Evolutionary conservation across 2,113 vertebrate species (phyloP).

Genomic region (Psammodynastes pulverulentus): DNA sequence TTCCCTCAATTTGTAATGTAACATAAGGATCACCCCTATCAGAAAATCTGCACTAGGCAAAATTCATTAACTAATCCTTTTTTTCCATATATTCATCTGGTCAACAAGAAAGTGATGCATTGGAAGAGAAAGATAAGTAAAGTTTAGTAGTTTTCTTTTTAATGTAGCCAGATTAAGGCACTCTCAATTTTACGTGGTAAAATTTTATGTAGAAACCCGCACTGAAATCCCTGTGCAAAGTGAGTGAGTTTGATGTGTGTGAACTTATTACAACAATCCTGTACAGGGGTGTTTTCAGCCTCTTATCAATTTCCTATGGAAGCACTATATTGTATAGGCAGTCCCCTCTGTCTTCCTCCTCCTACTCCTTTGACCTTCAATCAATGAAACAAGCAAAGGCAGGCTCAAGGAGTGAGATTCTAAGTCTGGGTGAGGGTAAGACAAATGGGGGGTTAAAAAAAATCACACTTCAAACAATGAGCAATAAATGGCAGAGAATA

Average conservation of each 20-base stretch:
- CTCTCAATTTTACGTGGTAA: no score
- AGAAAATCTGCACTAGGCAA: background rate
- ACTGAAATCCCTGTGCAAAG: background rate
- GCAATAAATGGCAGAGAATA: background rate
- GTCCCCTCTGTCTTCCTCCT: background rate
- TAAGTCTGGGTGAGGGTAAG: background rate
- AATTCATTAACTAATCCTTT: background rate
- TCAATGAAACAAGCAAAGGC: background rate
- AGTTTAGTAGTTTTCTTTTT: no score
- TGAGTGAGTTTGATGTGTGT: background rate
- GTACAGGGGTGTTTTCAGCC: background rate
- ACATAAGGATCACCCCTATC: background rate
- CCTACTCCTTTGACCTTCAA: background rate
- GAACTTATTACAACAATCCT: background rate
- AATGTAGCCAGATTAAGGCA: no score
- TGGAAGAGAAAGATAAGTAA: no score
- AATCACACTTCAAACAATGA: background rate
- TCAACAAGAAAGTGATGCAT: background rate
- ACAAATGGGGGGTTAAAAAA: rapidly evolving
- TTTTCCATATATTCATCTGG: background rate
- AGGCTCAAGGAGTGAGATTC: background rate
- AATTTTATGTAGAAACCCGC: background rate
- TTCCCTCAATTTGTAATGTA: background rate
- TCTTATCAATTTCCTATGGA: no score
- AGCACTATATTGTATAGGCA: background rate